A percentile compares a stretch with the other conserved stretches of the same genome.
Evolutionary conservation across 2,113 vertebrate genomes (phyloP).

Genomic region (Seriola dumerili): DNA sequence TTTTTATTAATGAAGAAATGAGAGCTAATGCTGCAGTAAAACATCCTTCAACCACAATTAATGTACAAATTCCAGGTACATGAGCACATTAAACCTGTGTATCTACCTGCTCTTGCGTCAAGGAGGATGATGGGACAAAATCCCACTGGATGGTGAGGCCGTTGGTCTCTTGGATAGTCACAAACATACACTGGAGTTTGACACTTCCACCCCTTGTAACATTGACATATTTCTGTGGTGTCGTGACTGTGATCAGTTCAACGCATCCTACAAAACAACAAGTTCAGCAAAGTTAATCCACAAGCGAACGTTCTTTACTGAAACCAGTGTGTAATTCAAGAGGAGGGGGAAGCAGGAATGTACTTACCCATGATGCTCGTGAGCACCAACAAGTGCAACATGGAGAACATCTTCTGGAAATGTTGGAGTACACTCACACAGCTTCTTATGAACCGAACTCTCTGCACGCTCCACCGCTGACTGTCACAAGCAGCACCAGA

Average conservation of each 20-base stretch:
- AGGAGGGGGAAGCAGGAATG: not conserved
- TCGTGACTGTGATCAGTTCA: constrained; percentile 63
- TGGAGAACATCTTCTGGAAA: constrained; percentile 49
- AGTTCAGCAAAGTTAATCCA: not conserved
- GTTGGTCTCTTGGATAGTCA: constrained; percentile 28
- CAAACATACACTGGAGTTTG: constrained; percentile 66
- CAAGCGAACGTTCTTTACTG: not conserved
- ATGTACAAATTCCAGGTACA: not conserved
- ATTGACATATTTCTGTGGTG: constrained; percentile 63
- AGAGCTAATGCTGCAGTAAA: not conserved
- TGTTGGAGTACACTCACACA: not conserved
- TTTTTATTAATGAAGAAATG: not conserved
- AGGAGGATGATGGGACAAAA: constrained; percentile 38
- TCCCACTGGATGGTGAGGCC: constrained; percentile 72
- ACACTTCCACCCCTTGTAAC: constrained; percentile 53
- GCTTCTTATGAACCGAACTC: not conserved
- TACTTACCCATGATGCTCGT: constrained; percentile 51
- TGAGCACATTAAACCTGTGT: not conserved
- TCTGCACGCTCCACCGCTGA: not conserved
- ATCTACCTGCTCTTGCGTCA: constrained; percentile 57
- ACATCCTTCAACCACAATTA: not conserved
- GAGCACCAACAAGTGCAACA: constrained; percentile 46
- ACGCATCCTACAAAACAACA: constrained; percentile 60
- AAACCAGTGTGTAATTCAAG: not conserved
- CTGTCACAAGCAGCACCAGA: not conserved